Conservation (phyloP, 2,797 vertebrate species). For the Sciurus vulgaris region DNA sequence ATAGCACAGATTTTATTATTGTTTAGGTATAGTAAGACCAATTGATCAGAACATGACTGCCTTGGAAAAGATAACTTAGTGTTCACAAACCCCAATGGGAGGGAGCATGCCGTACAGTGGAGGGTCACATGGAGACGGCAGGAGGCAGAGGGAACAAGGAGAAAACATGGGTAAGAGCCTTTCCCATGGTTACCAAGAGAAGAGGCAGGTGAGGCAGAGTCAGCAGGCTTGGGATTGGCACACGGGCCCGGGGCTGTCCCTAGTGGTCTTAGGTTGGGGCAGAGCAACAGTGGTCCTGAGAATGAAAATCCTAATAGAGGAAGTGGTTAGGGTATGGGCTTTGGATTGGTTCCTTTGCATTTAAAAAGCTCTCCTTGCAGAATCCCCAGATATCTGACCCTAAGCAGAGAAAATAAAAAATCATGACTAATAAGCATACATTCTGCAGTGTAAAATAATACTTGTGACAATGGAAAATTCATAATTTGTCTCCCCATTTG, state of each 20-base stretch:
- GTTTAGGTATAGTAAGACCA: not conserved
- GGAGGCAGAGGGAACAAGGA: not conserved
- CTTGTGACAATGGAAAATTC: not conserved
- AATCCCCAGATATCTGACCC: not conserved
- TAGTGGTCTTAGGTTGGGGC: not conserved
- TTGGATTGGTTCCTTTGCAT: not conserved
- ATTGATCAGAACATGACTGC: not conserved
- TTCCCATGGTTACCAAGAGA: too few relatives aligned
- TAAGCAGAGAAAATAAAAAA: not conserved
- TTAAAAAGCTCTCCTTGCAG: not conserved
- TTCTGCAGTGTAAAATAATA: not conserved
- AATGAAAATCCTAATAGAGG: not conserved
- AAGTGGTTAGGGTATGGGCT: not conserved
- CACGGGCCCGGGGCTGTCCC: too few relatives aligned
- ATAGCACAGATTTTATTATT: not conserved
- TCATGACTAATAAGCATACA: not conserved
- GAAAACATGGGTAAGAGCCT: not conserved
- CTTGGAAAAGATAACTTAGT: not conserved
- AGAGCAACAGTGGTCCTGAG: not conserved
- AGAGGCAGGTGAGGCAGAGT: not conserved
- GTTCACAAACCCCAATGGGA: not conserved
- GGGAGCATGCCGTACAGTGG: accelerated
- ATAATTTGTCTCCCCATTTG: not conserved
- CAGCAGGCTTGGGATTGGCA: too few relatives aligned
- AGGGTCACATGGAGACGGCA: too few relatives aligned